These are phyloP conservation scores for Catostylus mosaicus DNA, from an alignment of 30 jellyfish, hydroid and myxozoan species.

Conservation along the genomic window DNA sequence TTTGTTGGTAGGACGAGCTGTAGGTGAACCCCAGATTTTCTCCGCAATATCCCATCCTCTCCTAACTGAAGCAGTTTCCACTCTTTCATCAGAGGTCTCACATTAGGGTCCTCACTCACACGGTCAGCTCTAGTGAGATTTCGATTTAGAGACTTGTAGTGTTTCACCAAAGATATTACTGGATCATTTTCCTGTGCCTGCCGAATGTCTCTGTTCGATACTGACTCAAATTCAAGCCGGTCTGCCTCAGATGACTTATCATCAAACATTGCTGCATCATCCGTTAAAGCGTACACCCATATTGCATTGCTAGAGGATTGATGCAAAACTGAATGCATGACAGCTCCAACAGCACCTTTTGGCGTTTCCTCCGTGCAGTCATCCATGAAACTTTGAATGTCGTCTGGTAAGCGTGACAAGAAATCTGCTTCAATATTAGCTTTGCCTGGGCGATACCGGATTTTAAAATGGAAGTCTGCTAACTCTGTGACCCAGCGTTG, in stretches of 20 bases:
- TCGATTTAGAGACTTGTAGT: conserved; percentile 2
- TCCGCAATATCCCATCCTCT: background rate
- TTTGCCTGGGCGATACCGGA: conserved; percentile 20
- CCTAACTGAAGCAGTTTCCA: conserved; percentile 4
- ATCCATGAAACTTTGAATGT: background rate
- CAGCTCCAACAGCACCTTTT: background rate
- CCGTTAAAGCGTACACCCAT: background rate
- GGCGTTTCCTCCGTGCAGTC: conserved; percentile 31
- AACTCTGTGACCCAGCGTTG: conserved; percentile 55
- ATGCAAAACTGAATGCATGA: background rate
- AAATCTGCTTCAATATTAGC: conserved; percentile 23
- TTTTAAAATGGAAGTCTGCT: conserved; percentile 9
- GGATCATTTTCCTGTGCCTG: conserved; percentile 6
- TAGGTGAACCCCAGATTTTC: background rate
- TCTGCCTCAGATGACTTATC: background rate
- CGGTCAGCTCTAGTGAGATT: conserved; percentile 2
- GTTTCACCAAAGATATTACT: conserved; percentile 7
- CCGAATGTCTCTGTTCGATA: background rate
- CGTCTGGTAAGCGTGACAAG: conserved; percentile 18
- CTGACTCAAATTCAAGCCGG: background rate
- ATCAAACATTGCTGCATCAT: background rate
- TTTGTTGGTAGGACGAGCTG: conserved; percentile 24
- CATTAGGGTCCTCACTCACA: background rate
- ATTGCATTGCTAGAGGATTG: background rate
- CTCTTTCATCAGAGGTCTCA: conserved; percentile 7